phyloP scores from a whole-genome alignment of 2,113 vertebrate species.

The Pteronura brasiliensis region DNA sequence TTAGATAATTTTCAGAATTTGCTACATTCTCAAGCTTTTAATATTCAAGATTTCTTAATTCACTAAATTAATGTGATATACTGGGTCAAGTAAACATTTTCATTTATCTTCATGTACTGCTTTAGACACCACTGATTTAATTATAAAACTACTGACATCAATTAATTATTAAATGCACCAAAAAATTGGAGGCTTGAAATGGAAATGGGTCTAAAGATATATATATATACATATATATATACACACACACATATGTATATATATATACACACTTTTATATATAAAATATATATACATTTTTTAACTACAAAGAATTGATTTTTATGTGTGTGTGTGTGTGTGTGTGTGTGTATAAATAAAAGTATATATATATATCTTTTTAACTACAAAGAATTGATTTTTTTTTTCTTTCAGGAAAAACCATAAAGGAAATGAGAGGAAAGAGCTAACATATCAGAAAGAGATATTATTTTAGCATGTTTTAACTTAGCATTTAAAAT shows the following conservation, averaged over 20 bases:
- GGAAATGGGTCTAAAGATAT: not conserved
- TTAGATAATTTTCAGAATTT: conserved; percentile 9
- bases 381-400: not conserved
- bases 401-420: not conserved
- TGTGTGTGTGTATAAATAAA: too few species aligned
- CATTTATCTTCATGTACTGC: not conserved
- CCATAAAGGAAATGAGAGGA: not conserved
- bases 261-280: not conserved
- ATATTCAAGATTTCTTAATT: not conserved
- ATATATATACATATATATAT: too few species aligned
- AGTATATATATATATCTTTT: not conserved
- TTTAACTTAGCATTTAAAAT: conserved; percentile 36
- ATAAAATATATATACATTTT: too few species aligned
- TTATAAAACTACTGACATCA: not conserved
- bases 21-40: conserved; percentile 13
- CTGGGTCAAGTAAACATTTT: conserved; percentile 13
- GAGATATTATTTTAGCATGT: not conserved
- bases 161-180: not conserved
- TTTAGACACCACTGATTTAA: not conserved
- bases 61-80: not conserved
- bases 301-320: too few species aligned
- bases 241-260: too few species aligned
- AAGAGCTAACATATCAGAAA: not conserved
- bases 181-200: not conserved
- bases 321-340: too few species aligned